A percentile compares a stretch with the other conserved stretches of the same genome.
Evolutionary conservation across 2,888 invertebrate genomes (phyloP).

Genomic region (Spodoptera picta): DNA sequence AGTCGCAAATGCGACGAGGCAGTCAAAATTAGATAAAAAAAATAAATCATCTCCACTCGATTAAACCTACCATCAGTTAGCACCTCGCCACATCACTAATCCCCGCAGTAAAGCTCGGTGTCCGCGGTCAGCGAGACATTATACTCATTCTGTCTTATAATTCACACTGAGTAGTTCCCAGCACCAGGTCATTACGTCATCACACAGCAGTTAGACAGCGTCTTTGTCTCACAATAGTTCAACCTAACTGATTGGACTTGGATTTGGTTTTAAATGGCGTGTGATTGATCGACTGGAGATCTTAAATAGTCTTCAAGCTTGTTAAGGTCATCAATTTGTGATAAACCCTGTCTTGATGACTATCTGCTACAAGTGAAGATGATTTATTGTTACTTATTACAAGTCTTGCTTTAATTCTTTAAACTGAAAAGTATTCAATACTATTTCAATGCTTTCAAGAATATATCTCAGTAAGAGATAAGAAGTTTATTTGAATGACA

Average conservation of each 20-base stretch:
- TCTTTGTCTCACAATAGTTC: slow-evolving; percentile 33
- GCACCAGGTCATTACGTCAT: slow-evolving; percentile 19
- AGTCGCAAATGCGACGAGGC: no score
- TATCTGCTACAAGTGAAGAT: no score
- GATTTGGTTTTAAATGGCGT: slow-evolving; percentile 21
- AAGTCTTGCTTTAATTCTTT: no score
- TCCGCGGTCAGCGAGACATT: slow-evolving; percentile 33
- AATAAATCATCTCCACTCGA: no score
- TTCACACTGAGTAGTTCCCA: slow-evolving; percentile 19
- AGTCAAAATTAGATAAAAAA: no score
- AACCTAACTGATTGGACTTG: slow-evolving; percentile 30
- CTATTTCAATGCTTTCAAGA: no score
- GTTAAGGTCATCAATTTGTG: slow-evolving; percentile 30
- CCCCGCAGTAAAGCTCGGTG: slow-evolving; percentile 16
- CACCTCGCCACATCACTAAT: slow-evolving; percentile 27
- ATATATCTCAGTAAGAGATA: no score
- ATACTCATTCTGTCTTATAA: slow-evolving; percentile 29
- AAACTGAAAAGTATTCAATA: no score
- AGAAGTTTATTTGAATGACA: no score
- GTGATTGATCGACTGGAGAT: slow-evolving; percentile 34
- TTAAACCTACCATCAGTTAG: no score
- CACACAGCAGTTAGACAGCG: slow-evolving; percentile 18
- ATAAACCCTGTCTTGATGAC: slow-evolving; percentile 6
- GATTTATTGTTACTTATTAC: no score
- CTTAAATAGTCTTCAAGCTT: slow-evolving; percentile 16